phyloP scores from a whole-genome alignment of 2,888 invertebrate genomes.

The Miltochrista miniata region DNA sequence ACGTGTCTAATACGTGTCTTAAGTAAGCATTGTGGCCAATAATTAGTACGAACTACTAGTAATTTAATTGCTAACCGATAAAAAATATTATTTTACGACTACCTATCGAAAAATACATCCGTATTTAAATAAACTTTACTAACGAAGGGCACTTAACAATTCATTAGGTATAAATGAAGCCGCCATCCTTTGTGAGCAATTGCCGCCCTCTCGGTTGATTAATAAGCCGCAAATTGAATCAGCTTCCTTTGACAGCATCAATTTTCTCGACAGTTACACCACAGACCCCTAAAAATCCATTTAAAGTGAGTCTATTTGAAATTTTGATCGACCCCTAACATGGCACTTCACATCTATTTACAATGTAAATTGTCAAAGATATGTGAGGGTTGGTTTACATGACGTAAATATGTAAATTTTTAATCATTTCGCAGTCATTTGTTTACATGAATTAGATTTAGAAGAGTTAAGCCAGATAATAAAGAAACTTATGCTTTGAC shows the following conservation, averaged over 20 bases:
- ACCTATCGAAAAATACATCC: neutral
- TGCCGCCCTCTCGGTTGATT: slow-evolving; percentile 62
- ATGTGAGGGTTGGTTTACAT: slow-evolving; percentile 53
- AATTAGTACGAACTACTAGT: too few species aligned
- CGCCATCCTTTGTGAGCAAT: slow-evolving; percentile 43
- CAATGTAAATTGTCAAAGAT: slow-evolving; percentile 82
- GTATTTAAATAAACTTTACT: neutral
- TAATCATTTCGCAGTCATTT: neutral
- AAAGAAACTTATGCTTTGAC: too few species aligned
- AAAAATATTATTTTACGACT: too few species aligned
- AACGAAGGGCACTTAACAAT: slow-evolving; percentile 36
- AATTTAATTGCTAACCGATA: too few species aligned
- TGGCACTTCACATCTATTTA: slow-evolving; percentile 80
- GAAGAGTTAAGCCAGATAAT: too few species aligned
- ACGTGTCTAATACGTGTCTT: too few species aligned
- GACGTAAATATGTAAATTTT: slow-evolving; percentile 20
- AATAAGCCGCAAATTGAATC: slow-evolving; percentile 79
- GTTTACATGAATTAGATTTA: too few species aligned
- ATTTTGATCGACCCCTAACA: slow-evolving; percentile 79
- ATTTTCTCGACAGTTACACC: slow-evolving; percentile 73
- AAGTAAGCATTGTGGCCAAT: too few species aligned
- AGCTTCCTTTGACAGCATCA: slow-evolving; percentile 79
- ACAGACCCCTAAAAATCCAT: slow-evolving; percentile 76
- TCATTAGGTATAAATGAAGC: slow-evolving; percentile 53
- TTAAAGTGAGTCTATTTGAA: slow-evolving; percentile 76